Evolutionary conservation across 2,113 vertebrate species (phyloP).

Genomic region (Paramormyrops kingsleyae): DNA sequence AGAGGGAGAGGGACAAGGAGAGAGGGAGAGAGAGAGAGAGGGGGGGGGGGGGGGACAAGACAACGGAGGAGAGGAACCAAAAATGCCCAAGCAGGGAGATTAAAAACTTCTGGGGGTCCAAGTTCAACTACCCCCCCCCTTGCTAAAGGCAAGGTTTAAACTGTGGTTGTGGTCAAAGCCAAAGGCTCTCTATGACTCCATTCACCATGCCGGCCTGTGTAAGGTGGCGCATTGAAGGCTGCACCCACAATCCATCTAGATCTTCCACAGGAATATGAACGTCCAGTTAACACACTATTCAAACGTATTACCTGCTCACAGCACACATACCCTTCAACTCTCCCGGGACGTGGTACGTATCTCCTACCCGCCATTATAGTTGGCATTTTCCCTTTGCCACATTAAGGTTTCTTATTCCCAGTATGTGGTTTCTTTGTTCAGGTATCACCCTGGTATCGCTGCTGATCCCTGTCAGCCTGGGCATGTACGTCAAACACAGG

Average conservation of each 20-base stretch:
- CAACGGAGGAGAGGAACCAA: not conserved
- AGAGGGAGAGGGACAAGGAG: too few species aligned
- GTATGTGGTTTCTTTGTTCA: slow-evolving; percentile 39
- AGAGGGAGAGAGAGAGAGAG: not conserved
- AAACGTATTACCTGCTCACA: not conserved
- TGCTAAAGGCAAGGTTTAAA: too few species aligned
- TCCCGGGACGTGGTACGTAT: not conserved
- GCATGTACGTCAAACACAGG: slow-evolving; percentile 73
- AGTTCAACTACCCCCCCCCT: not conserved
- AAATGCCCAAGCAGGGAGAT: not conserved
- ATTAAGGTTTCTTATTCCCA: not conserved
- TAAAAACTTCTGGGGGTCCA: not conserved
- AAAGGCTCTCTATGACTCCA: too few species aligned
- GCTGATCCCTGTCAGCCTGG: slow-evolving; percentile 69
- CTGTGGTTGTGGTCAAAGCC: too few species aligned
- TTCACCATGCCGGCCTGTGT: too few species aligned
- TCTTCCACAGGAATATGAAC: not conserved
- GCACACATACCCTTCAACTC: not conserved
- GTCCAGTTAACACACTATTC: not conserved
- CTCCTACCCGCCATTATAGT: not conserved
- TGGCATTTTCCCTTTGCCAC: not conserved
- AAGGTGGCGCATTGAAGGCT: too few species aligned
- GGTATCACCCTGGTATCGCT: slow-evolving; percentile 80
- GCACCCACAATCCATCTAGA: not conserved
- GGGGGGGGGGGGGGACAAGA: not conserved